phyloP scores from a whole-genome alignment of 2,888 invertebrate genomes.

The Holacanthella duospinosa region DNA sequence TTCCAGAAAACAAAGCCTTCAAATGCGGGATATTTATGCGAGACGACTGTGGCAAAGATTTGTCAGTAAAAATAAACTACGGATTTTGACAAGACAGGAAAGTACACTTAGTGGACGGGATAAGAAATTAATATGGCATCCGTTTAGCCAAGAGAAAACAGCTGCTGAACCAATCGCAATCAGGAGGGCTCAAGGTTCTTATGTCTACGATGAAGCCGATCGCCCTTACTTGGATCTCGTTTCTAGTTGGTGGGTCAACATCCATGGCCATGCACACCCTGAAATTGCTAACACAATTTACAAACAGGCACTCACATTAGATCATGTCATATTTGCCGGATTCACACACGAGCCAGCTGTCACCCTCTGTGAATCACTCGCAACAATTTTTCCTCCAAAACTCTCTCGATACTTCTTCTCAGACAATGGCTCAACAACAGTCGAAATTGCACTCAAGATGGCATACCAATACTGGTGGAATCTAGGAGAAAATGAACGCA shows the following conservation, averaged over 20 bases:
- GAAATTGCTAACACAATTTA: neutral
- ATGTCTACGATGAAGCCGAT: neutral
- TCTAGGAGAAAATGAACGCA: neutral
- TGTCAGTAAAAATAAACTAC: too few species aligned
- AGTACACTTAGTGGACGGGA: too few species aligned
- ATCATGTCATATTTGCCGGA: neutral
- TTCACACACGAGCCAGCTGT: slow-evolving; percentile 1
- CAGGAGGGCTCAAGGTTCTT: neutral
- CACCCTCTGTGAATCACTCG: neutral
- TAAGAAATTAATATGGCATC: neutral
- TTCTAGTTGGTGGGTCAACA: neutral
- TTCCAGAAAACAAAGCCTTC: too few species aligned
- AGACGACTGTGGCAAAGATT: too few species aligned
- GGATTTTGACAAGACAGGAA: too few species aligned
- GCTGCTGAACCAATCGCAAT: neutral
- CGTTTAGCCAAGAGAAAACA: neutral
- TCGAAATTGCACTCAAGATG: slow-evolving; percentile 4
- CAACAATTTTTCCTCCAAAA: neutral
- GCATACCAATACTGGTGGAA: neutral
- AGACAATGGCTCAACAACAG: neutral
- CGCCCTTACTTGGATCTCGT: neutral
- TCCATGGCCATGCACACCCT: neutral
- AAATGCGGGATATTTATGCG: too few species aligned
- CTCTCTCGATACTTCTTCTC: neutral
- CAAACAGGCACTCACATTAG: neutral